These are phyloP conservation scores for Stigmatopora nigra DNA, from an alignment of 2,113 vertebrate species.

Conservation along the genomic window DNA sequence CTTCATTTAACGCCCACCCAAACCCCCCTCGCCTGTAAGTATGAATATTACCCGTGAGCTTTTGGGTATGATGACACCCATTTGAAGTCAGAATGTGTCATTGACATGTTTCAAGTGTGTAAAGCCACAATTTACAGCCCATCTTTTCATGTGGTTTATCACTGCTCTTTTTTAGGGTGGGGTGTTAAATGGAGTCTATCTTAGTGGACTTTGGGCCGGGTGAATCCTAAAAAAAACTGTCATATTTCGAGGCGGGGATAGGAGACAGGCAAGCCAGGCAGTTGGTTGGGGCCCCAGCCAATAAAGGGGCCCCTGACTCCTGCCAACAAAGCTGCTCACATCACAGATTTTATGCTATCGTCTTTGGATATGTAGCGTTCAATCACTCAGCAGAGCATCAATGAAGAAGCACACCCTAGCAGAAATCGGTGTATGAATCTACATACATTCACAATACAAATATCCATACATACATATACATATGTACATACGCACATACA, in stretches of 20 bases:
- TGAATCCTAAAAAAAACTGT: not conserved
- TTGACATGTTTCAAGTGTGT: not conserved
- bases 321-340: too few species aligned
- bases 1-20: slow-evolving; percentile 11
- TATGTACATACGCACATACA: too few species aligned
- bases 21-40: not conserved
- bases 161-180: not conserved
- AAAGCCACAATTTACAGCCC: not conserved
- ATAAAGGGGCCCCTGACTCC: too few species aligned
- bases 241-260: not conserved
- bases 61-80: not conserved
- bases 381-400: too few species aligned
- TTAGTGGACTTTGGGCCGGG: not conserved
- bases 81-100: not conserved
- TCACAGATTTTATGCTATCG: too few species aligned
- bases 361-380: too few species aligned
- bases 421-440: too few species aligned
- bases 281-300: too few species aligned
- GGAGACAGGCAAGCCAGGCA: too few species aligned
- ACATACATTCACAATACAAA: too few species aligned
- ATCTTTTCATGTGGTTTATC: not conserved
- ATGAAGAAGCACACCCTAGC: too few species aligned
- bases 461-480: too few species aligned
- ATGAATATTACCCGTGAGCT: not conserved
- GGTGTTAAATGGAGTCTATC: not conserved